Percentiles rank a stretch among this genome's conserved stretches.
These are phyloP conservation scores for Hafferia zeledoni DNA, from an alignment of 2,797 vertebrate genomes.

Conservation along the genomic window DNA sequence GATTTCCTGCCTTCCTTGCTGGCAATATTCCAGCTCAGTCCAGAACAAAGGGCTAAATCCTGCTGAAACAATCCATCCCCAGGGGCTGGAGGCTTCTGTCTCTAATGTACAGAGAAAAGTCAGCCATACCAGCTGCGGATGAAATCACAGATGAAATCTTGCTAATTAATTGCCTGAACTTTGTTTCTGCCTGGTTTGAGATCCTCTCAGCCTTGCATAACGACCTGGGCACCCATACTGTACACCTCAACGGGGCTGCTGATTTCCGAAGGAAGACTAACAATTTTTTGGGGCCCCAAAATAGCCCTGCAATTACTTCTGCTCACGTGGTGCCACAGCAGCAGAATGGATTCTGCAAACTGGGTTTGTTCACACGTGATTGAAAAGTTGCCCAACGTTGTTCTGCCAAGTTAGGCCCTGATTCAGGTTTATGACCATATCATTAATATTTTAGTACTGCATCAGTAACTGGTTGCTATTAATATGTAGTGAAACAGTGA, in stretches of 20 bases:
- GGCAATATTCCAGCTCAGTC: background rate
- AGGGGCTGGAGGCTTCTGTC: background rate
- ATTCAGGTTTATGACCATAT: slow-evolving; percentile 60
- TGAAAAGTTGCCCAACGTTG: slow-evolving; percentile 36
- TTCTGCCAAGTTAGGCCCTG: slow-evolving; percentile 61
- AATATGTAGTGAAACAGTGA: slow-evolving; percentile 56
- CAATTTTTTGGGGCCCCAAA: slow-evolving; percentile 20
- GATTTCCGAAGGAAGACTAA: slow-evolving; percentile 24
- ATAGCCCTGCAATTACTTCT: slow-evolving; percentile 46
- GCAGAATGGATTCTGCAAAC: slow-evolving; percentile 44
- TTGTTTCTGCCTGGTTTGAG: slow-evolving; percentile 60
- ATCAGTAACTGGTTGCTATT: slow-evolving; percentile 67
- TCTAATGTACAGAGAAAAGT: slow-evolving; percentile 22
- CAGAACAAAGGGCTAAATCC: slow-evolving; percentile 43
- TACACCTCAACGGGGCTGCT: background rate
- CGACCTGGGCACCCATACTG: background rate
- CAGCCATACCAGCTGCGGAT: slow-evolving; percentile 54
- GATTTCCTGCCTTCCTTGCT: background rate
- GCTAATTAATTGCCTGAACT: slow-evolving; percentile 57
- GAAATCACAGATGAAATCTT: slow-evolving; percentile 55
- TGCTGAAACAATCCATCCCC: background rate
- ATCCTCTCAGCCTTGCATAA: slow-evolving; percentile 41
- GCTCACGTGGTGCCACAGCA: background rate
- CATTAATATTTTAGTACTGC: slow-evolving; percentile 68
- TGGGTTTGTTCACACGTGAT: slow-evolving; percentile 36